phyloP scores from a whole-genome alignment of 2,113 vertebrate genomes.

The Oriolus oriolus region DNA sequence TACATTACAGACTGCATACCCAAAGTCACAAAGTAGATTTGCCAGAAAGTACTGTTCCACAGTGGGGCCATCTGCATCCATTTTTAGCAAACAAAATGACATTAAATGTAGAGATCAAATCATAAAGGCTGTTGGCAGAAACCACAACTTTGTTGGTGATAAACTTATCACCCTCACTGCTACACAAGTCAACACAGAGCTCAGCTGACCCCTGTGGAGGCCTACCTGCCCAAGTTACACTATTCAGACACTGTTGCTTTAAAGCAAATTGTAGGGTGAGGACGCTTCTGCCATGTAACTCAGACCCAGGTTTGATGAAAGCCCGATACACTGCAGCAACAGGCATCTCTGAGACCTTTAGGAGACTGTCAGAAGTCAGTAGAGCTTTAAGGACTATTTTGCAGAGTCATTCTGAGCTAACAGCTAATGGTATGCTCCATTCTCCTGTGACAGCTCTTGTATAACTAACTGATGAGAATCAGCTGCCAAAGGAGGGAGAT shows the following conservation, averaged over 20 bases:
- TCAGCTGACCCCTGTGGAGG: background rate
- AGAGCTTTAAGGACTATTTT: constrained; percentile 22
- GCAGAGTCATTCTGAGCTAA: constrained; percentile 42
- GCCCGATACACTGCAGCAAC: background rate
- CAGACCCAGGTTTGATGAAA: background rate
- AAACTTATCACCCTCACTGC: background rate
- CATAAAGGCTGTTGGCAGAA: background rate
- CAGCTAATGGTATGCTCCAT: background rate
- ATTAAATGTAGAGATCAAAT: background rate
- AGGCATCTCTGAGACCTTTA: background rate
- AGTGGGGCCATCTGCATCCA: background rate
- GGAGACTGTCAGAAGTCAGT: background rate
- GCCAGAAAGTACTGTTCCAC: background rate
- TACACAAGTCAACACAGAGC: background rate
- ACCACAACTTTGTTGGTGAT: background rate
- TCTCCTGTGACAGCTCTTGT: background rate
- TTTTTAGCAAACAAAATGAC: background rate
- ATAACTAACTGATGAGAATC: background rate
- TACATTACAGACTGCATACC: background rate
- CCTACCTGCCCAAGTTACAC: background rate
- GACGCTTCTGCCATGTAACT: background rate
- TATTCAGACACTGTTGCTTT: background rate
- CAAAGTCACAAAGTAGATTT: background rate
- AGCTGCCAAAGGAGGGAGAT: background rate
- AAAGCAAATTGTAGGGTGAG: background rate